Evolutionary conservation across 2,113 vertebrate species (phyloP).

Genomic region (Periophthalmus modestus): DNA sequence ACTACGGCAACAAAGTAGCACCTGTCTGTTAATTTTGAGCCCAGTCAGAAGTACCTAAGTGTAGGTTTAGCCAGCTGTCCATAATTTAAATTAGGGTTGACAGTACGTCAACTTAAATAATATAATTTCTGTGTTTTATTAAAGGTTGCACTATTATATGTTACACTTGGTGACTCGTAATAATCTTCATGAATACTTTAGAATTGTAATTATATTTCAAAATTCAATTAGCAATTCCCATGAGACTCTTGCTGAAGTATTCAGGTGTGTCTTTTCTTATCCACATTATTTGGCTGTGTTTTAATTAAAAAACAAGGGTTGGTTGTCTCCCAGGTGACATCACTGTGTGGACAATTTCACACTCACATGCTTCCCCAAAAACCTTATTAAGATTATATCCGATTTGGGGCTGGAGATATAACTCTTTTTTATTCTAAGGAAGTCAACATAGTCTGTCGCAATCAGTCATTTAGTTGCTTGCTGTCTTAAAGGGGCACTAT

Average conservation of each 20-base stretch:
- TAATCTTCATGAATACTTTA: conserved; percentile 18
- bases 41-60: too few relatives aligned
- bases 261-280: conserved; percentile 47
- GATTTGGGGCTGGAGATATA: conserved; percentile 42
- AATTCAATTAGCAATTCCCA: conserved; percentile 54
- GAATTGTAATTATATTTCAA: conserved; percentile 41
- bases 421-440: conserved; percentile 19
- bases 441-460: neutral
- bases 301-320: conserved; percentile 68
- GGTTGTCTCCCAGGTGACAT: conserved; percentile 56
- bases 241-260: conserved; percentile 40
- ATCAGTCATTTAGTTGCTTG: neutral
- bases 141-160: neutral
- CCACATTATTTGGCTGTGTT: conserved; percentile 48
- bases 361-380: conserved; percentile 52
- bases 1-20: too few relatives aligned
- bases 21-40: too few relatives aligned
- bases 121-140: neutral
- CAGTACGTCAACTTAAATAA: too few relatives aligned
- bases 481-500: neutral
- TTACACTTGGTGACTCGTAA: conserved; percentile 2
- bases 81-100: too few relatives aligned
- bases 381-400: conserved; percentile 49
- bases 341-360: conserved; percentile 60
- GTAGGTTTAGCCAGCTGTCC: too few relatives aligned